Conservation (phyloP, 92 coral and sea anemone genomes). For the Epizoanthus ramosus region DNA sequence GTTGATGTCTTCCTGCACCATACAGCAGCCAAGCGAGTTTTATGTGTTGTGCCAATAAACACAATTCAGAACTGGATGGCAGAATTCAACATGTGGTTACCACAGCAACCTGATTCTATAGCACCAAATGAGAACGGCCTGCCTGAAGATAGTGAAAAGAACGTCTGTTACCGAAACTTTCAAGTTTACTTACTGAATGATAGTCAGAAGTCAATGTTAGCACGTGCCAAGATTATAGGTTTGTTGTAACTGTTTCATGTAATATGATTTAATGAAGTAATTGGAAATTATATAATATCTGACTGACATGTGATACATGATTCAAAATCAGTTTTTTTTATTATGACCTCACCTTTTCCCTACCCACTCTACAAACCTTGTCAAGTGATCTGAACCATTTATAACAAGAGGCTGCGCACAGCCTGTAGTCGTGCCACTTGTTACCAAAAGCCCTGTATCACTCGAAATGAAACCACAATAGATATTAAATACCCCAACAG, state of each 20-base stretch:
- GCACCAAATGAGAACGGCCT: constrained; percentile 43
- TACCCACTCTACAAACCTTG: too few species aligned
- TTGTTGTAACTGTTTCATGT: constrained; percentile 17
- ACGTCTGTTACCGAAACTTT: constrained; percentile 69
- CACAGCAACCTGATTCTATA: constrained; percentile 55
- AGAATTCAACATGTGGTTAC: constrained; percentile 94
- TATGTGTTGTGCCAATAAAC: constrained; percentile 93
- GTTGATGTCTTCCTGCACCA: constrained; percentile 81
- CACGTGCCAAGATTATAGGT: constrained; percentile 91
- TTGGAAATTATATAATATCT: too few species aligned
- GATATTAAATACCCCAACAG: too few species aligned
- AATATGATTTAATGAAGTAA: too few species aligned
- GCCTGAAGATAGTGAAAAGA: constrained; percentile 42
- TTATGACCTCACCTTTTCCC: too few species aligned
- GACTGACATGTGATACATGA: too few species aligned
- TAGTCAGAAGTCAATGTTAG: constrained; percentile 72
- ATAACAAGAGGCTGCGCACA: too few species aligned
- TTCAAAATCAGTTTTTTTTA: too few species aligned
- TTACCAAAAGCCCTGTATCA: too few species aligned
- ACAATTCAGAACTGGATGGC: constrained; percentile 95
- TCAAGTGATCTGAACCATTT: too few species aligned
- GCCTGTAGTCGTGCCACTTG: too few species aligned
- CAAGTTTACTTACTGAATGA: constrained; percentile 80
- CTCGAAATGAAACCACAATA: too few species aligned
- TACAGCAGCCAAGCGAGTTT: constrained; percentile 81